phyloP scores from a whole-genome alignment of 2,888 invertebrate genomes.

The Stictocephala bisonia region DNA sequence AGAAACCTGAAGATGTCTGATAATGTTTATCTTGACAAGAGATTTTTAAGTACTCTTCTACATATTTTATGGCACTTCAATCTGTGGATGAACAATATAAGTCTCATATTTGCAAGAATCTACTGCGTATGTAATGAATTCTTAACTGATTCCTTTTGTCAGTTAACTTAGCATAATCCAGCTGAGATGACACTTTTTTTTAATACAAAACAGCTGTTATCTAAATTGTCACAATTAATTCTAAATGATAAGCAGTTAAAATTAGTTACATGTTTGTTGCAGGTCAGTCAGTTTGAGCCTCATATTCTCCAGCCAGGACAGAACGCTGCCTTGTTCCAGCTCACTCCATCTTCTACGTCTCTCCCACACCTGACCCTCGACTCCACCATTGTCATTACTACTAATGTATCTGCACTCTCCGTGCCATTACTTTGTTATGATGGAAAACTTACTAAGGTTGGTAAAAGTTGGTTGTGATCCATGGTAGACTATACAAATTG shows the following conservation, averaged over 20 bases:
- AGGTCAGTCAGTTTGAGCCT: conserved; percentile 73
- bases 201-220: background rate
- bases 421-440: conserved; percentile 80
- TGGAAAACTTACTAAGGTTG: conserved; percentile 74
- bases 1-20: too few relatives aligned
- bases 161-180: background rate
- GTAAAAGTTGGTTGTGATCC: conserved; percentile 50
- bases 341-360: conserved; percentile 67
- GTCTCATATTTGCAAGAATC: too few relatives aligned
- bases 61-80: too few relatives aligned
- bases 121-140: background rate
- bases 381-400: conserved; percentile 74
- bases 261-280: conserved; percentile 61
- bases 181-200: too few relatives aligned
- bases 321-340: conserved; percentile 69
- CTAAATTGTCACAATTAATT: conserved; percentile 25
- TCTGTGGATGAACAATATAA: too few relatives aligned
- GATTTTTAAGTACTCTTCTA: too few relatives aligned
- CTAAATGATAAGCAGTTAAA: conserved; percentile 37
- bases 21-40: too few relatives aligned
- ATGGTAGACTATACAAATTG: background rate
- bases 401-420: conserved; percentile 78
- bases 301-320: conserved; percentile 71
- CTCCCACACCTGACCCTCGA: conserved; percentile 71
- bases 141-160: background rate